Evolutionary conservation across 1,140 invertebrate genomes (phyloP).

Genomic region (Melipona quadrifasciata): DNA sequence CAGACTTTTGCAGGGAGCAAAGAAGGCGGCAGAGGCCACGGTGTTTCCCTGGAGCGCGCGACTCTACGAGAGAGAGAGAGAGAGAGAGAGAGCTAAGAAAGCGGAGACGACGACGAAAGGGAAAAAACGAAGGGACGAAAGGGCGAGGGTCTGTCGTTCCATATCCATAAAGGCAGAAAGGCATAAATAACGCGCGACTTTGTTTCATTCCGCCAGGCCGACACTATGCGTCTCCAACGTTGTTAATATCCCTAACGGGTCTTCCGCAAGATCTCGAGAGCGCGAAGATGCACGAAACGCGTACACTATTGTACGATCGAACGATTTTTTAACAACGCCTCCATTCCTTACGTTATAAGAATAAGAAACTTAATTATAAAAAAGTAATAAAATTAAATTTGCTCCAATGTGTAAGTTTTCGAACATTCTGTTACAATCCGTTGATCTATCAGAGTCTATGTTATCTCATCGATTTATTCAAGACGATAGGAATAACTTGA

Average conservation of each 20-base stretch:
- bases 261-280: not conserved
- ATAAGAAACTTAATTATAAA: too few species aligned
- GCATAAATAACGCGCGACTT: constrained; percentile 60
- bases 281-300: too few species aligned
- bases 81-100: not conserved
- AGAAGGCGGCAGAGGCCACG: not conserved
- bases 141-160: constrained; percentile 21
- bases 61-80: not conserved
- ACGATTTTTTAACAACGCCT: too few species aligned
- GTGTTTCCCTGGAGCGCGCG: not conserved
- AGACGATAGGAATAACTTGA: too few species aligned
- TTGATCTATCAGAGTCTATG: too few species aligned
- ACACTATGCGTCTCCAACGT: not conserved
- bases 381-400: too few species aligned
- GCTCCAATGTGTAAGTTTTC: too few species aligned
- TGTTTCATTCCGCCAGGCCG: constrained; percentile 40
- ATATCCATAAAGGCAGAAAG: constrained; percentile 56
- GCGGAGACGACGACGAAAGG: not conserved
- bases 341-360: too few species aligned
- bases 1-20: constrained; percentile 38
- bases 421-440: too few species aligned
- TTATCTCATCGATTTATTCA: too few species aligned
- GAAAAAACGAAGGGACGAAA: constrained; percentile 9
- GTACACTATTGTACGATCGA: too few species aligned
- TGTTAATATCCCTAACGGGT: not conserved